Conservation (phyloP, 2,888 invertebrate genomes). For the Leucophenga maculata region DNA sequence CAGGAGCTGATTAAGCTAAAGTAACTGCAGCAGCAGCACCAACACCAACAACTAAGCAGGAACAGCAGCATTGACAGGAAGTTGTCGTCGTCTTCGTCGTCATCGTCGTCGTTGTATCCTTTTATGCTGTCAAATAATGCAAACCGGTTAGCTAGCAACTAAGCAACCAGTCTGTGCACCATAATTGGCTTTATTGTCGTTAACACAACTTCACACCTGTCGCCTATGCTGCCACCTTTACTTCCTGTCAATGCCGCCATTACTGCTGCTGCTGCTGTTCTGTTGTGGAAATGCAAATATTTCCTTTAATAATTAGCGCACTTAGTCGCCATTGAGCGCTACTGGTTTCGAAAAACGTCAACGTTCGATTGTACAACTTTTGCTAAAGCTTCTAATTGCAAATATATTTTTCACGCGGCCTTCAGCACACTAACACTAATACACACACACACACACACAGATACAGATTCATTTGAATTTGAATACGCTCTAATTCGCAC, state of each 20-base stretch:
- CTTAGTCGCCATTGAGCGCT: conserved; percentile 27
- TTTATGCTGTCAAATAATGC: conserved; percentile 1
- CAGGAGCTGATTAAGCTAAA: conserved; percentile 56
- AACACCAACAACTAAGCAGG: conserved; percentile 17
- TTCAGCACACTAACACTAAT: too few relatives aligned
- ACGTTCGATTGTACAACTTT: conserved; percentile 11
- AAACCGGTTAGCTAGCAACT: conserved; percentile 8
- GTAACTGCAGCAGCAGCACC: conserved; percentile 34
- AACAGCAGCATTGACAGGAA: conserved; percentile 39
- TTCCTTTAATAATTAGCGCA: conserved; percentile 52
- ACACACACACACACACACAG: too few relatives aligned
- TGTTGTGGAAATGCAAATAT: conserved; percentile 45
- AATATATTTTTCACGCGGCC: conserved; percentile 18
- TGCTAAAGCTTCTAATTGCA: conserved; percentile 5
- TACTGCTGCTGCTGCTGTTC: conserved; percentile 1
- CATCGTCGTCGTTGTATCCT: not conserved
- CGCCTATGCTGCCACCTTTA: not conserved
- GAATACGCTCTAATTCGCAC: conserved; percentile 9
- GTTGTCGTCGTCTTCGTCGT: conserved; percentile 36
- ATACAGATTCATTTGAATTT: conserved; percentile 39
- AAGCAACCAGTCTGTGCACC: conserved; percentile 24
- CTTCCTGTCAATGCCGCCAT: not conserved
- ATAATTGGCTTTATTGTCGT: conserved; percentile 57
- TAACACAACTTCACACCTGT: conserved; percentile 46
- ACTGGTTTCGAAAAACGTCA: conserved; percentile 14